Conservation (phyloP, 2,797 vertebrate genomes). For the Champsocephalus esox region DNA sequence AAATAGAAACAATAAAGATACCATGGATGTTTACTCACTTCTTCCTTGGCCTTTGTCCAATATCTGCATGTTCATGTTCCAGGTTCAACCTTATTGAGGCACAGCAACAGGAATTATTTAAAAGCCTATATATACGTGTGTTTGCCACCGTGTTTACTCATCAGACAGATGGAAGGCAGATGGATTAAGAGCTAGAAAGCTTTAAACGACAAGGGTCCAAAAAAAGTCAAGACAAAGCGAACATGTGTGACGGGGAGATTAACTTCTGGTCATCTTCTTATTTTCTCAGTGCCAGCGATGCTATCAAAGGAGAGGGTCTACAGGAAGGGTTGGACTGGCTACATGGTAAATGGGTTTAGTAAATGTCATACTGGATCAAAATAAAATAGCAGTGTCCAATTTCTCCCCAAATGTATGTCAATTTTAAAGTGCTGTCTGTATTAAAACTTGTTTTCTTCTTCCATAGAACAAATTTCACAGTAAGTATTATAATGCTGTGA, state of each 20-base stretch:
- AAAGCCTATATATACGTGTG: constrained; percentile 7
- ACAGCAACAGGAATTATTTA: constrained; percentile 11
- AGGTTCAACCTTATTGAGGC: constrained; percentile 41
- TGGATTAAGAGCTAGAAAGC: constrained; percentile 65
- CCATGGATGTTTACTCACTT: not conserved
- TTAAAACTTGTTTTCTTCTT: constrained; percentile 36
- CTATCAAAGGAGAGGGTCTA: constrained; percentile 95
- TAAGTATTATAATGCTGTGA: constrained; percentile 63
- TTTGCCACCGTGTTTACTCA: constrained; percentile 60
- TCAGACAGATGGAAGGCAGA: constrained; percentile 70
- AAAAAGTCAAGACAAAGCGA: constrained; percentile 66
- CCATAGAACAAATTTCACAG: constrained; percentile 82
- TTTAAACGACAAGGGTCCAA: constrained; percentile 54
- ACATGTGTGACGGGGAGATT: constrained; percentile 52
- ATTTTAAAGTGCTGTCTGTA: not conserved
- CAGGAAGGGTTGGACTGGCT: constrained; percentile 98
- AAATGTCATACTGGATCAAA: not conserved
- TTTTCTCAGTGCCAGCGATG: constrained; percentile 93
- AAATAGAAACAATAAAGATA: constrained; percentile 15
- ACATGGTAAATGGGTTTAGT: constrained; percentile 87
- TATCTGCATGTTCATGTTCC: not conserved
- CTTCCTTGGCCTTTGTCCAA: constrained; percentile 7
- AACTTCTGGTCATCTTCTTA: constrained; percentile 50
- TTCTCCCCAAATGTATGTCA: not conserved
- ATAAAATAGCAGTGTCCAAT: not conserved